phyloP scores from a whole-genome alignment of 1,140 invertebrate species.

The Bombus difficillimus region DNA sequence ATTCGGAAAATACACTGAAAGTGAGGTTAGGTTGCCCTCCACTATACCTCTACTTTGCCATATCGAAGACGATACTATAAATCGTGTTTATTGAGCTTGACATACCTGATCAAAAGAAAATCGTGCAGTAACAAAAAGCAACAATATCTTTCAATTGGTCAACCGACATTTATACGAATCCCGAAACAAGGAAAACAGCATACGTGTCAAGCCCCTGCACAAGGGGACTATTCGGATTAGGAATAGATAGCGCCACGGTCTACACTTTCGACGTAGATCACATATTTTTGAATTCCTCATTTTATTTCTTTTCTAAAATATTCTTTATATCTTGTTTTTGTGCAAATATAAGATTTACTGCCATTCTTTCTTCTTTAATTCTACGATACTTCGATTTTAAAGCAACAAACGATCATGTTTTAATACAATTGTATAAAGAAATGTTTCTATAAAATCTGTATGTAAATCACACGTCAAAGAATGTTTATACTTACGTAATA shows the following conservation, averaged over 20 bases:
- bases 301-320: constrained; percentile 14
- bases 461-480: not conserved
- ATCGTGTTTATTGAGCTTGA: not conserved
- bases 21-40: constrained; percentile 41
- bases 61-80: too few species aligned
- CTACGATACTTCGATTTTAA: constrained; percentile 11
- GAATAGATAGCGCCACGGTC: constrained; percentile 19
- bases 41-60: not conserved
- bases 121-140: not conserved
- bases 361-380: too few species aligned
- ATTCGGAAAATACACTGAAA: not conserved
- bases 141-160: constrained; percentile 32
- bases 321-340: not conserved
- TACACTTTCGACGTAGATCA: not conserved
- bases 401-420: not conserved
- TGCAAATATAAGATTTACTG: not conserved
- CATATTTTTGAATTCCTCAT: not conserved
- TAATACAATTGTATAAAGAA: not conserved
- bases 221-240: not conserved
- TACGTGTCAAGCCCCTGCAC: constrained; percentile 66
- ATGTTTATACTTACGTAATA: not conserved
- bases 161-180: constrained; percentile 63
- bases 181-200: constrained; percentile 54
- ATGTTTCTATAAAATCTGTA: not conserved
- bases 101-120: constrained; percentile 45